phyloP scores from a whole-genome alignment of 2,888 invertebrate genomes.

The Scaptomyza parva region DNA sequence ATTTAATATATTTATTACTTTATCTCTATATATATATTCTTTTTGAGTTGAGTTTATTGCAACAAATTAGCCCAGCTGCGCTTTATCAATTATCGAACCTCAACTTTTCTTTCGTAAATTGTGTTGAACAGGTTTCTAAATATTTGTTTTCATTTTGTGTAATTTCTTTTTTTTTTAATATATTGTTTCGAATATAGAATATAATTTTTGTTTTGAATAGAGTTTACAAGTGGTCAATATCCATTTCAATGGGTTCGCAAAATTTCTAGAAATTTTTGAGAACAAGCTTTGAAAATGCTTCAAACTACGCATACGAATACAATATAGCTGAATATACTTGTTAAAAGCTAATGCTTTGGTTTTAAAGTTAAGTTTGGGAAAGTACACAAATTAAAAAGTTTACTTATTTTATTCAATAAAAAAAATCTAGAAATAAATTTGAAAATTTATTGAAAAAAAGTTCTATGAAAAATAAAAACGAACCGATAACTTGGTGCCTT shows the following conservation, averaged over 20 bases:
- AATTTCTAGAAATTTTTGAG: slow-evolving; percentile 80
- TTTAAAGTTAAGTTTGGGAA: slow-evolving; percentile 24
- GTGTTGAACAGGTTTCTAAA: slow-evolving; percentile 40
- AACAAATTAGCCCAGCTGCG: slow-evolving; percentile 68
- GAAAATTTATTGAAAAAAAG: slow-evolving; percentile 8
- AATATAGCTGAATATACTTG: slow-evolving; percentile 68
- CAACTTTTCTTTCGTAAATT: slow-evolving; percentile 28
- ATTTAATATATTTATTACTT: slow-evolving; percentile 47
- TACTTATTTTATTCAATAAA: neutral
- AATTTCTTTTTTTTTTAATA: slow-evolving; percentile 30
- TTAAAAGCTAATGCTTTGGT: slow-evolving; percentile 51
- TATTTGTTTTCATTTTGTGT: slow-evolving; percentile 31
- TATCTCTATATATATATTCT: slow-evolving; percentile 41
- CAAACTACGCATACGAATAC: slow-evolving; percentile 79
- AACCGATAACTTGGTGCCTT: slow-evolving; percentile 31
- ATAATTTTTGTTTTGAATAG: slow-evolving; percentile 55
- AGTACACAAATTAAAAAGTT: slow-evolving; percentile 9
- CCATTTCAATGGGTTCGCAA: slow-evolving; percentile 69
- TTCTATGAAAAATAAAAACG: slow-evolving; percentile 21
- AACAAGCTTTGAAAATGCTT: slow-evolving; percentile 83
- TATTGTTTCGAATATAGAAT: slow-evolving; percentile 64
- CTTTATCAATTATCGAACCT: slow-evolving; percentile 43
- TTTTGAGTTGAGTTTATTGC: slow-evolving; percentile 68
- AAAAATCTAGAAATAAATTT: neutral
- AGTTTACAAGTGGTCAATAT: slow-evolving; percentile 55